These are phyloP conservation scores for Atlantisia rogersi DNA, from an alignment of 2,113 vertebrate genomes.

Conservation along the genomic window DNA sequence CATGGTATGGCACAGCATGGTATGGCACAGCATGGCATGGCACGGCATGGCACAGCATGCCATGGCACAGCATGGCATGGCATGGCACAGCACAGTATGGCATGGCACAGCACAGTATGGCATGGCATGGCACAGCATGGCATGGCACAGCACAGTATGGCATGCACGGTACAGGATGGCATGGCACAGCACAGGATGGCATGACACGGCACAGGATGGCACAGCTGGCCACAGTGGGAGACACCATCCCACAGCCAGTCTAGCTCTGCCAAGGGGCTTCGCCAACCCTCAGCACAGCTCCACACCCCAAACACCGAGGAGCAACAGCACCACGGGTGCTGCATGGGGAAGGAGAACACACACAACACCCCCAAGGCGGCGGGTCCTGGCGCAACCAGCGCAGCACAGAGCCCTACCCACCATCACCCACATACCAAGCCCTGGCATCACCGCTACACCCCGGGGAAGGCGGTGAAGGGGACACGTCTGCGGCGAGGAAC, in stretches of 20 bases:
- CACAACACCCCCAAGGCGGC: accelerated
- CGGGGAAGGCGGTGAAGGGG: accelerated
- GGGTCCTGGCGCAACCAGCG: background rate
- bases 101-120: background rate
- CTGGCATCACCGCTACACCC: background rate
- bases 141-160: accelerated
- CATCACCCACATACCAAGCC: background rate
- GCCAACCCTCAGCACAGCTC: background rate
- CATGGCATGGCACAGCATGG: accelerated
- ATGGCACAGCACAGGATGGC: too few species aligned
- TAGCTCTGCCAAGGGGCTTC: background rate
- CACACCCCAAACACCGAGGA: accelerated
- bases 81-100: too few species aligned
- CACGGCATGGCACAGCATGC: background rate
- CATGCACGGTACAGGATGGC: background rate
- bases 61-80: too few species aligned
- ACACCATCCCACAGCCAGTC: background rate
- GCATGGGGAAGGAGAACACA: too few species aligned
- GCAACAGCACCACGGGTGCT: background rate
- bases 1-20: too few species aligned
- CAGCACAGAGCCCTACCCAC: background rate
- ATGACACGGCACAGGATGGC: background rate
- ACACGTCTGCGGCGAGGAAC: background rate
- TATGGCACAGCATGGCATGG: background rate
- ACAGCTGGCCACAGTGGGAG: background rate